These are phyloP conservation scores for Ptilodon capucinus DNA, from an alignment of 2,888 invertebrate species.

Conservation along the genomic window DNA sequence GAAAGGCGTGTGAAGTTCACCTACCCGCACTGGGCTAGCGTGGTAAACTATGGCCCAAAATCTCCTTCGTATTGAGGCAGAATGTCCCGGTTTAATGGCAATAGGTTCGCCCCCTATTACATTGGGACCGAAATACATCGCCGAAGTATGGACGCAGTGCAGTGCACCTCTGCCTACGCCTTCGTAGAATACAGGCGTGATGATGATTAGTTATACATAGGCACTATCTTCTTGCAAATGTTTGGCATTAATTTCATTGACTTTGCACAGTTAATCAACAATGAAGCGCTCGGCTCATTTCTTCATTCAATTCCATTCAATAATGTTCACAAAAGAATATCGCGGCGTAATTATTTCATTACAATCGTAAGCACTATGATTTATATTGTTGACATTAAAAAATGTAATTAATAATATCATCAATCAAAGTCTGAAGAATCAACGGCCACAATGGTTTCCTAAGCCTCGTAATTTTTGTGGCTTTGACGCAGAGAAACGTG, in stretches of 20 bases:
- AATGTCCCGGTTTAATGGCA: too few relatives aligned
- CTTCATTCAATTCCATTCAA: conserved; percentile 21
- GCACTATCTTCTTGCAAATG: neutral
- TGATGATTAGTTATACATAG: too few relatives aligned
- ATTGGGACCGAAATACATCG: too few relatives aligned
- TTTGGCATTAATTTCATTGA: neutral
- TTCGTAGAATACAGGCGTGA: too few relatives aligned
- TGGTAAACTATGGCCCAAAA: too few relatives aligned
- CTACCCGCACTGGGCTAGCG: too few relatives aligned
- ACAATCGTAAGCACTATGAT: conserved; percentile 50
- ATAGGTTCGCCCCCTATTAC: too few relatives aligned
- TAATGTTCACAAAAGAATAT: conserved; percentile 17
- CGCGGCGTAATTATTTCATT: conserved; percentile 40
- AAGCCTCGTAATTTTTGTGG: conserved; percentile 47
- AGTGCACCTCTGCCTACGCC: too few relatives aligned
- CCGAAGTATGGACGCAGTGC: too few relatives aligned
- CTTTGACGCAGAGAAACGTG: neutral
- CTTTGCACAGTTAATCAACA: neutral
- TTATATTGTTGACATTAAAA: conserved; percentile 68
- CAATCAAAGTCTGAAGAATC: conserved; percentile 53
- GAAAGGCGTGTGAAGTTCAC: too few relatives aligned
- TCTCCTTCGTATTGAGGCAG: too few relatives aligned
- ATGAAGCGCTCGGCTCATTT: conserved; percentile 1
- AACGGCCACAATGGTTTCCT: conserved; percentile 47
- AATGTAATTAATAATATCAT: conserved; percentile 69